Percentiles rank a stretch among this genome's conserved stretches.
Conservation (phyloP, 1,140 invertebrate genomes). For the Subanguina moxae region DNA sequence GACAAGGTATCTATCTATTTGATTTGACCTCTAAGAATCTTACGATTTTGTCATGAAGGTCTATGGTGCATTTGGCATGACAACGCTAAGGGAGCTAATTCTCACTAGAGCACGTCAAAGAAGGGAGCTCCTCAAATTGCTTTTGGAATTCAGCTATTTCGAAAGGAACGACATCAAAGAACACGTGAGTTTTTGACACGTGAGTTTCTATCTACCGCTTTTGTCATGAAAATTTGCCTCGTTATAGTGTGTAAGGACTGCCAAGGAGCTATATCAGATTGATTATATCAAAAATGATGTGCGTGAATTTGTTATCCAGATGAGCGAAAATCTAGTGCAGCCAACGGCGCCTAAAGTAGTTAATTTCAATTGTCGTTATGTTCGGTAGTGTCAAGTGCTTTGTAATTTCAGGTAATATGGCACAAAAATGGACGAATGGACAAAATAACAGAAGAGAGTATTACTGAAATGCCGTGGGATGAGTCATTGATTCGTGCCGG, state of each 20-base stretch:
- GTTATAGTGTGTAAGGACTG: conserved; percentile 60
- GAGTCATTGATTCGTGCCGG: conserved; percentile 83
- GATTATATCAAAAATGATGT: conserved; percentile 71
- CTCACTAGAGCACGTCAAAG: conserved; percentile 51
- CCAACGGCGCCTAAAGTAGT: conserved; percentile 61
- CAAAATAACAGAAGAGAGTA: conserved; percentile 30
- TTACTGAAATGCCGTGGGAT: conserved; percentile 68
- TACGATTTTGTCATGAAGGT: conserved; percentile 59
- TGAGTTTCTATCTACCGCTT: neutral
- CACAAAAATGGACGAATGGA: conserved; percentile 25
- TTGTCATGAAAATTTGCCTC: no score
- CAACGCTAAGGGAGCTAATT: conserved; percentile 57
- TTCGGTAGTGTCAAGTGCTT: neutral
- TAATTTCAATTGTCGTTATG: neutral
- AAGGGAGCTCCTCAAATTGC: conserved; percentile 47
- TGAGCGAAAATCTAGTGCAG: conserved; percentile 62
- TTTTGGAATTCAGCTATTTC: conserved; percentile 47
- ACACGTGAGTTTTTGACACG: conserved; percentile 33
- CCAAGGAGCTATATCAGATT: conserved; percentile 73
- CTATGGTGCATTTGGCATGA: conserved; percentile 67
- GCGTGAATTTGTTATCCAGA: conserved; percentile 34
- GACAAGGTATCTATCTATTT: conserved; percentile 16
- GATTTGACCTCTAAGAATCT: no score
- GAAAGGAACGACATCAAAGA: conserved; percentile 46
- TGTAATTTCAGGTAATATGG: conserved; percentile 16